Evolutionary conservation across 2,113 vertebrate species (phyloP).

Genomic region (Synodontis membranacea): DNA sequence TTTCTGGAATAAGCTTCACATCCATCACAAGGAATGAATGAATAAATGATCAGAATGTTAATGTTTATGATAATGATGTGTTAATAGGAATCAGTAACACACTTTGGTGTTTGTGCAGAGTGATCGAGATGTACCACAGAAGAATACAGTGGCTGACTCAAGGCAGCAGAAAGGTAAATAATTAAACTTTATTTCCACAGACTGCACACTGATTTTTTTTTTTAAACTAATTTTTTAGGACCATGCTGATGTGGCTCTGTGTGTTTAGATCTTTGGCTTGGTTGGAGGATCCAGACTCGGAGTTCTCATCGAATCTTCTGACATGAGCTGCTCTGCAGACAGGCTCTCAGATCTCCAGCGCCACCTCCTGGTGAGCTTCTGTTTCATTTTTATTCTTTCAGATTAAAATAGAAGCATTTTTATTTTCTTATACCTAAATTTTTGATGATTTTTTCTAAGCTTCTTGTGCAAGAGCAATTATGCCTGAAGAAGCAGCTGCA

Average conservation of each 20-base stretch:
- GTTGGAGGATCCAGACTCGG: constrained; percentile 73
- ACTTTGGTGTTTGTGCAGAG: constrained; percentile 61
- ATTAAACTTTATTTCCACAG: not conserved
- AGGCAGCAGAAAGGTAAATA: constrained; percentile 76
- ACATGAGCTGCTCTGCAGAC: constrained; percentile 53
- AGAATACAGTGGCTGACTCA: constrained; percentile 76
- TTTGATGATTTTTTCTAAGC: constrained; percentile 58
- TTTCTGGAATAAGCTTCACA: not conserved
- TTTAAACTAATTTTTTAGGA: constrained; percentile 38
- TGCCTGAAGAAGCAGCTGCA: constrained; percentile 73
- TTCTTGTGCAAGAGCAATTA: constrained; percentile 78
- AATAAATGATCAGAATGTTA: not conserved
- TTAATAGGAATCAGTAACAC: not conserved
- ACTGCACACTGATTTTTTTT: not conserved
- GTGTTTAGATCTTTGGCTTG: constrained; percentile 75
- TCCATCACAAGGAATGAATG: not conserved
- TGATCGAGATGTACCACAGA: constrained; percentile 69
- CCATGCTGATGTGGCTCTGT: not conserved
- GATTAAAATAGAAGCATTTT: not conserved
- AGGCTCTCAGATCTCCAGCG: constrained; percentile 67
- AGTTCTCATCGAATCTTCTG: constrained; percentile 71
- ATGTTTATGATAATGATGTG: not conserved
- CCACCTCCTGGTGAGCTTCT: constrained; percentile 72
- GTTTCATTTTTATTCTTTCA: not conserved
- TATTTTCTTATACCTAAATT: not conserved